phyloP scores from a whole-genome alignment of 1,140 invertebrate genomes.

The Cotesia chilonis region DNA sequence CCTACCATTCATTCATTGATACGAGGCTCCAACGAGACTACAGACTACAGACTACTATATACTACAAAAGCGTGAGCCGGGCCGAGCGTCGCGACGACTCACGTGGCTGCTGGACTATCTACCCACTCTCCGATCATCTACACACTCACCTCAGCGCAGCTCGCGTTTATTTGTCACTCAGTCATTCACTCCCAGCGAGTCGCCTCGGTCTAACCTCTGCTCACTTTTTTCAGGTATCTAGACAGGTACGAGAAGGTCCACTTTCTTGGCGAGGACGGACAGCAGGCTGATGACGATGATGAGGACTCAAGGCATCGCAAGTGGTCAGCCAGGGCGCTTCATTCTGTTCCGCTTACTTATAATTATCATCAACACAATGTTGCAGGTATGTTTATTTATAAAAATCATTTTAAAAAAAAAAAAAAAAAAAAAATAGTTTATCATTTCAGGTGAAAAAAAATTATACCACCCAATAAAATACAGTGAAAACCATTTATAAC shows the following conservation, averaged over 20 bases:
- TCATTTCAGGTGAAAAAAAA: too few species aligned
- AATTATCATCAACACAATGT: slow-evolving; percentile 86
- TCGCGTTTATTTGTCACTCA: too few species aligned
- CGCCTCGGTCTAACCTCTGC: slow-evolving; percentile 18
- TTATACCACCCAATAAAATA: too few species aligned
- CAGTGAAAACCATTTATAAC: too few species aligned
- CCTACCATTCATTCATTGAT: slow-evolving; percentile 48
- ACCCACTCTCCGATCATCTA: not conserved
- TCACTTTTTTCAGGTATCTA: slow-evolving; percentile 72
- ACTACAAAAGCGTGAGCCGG: not conserved
- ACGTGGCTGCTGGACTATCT: slow-evolving; percentile 14
- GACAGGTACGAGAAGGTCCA: slow-evolving; percentile 87
- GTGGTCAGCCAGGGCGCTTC: slow-evolving; percentile 73
- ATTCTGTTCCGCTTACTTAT: slow-evolving; percentile 81
- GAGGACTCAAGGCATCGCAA: slow-evolving; percentile 77
- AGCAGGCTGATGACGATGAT: slow-evolving; percentile 78
- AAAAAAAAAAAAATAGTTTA: too few species aligned
- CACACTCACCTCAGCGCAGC: not conserved
- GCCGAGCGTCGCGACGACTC: not conserved
- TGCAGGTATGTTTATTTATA: slow-evolving; percentile 66
- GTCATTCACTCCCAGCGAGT: slow-evolving; percentile 7
- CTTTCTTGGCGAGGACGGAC: slow-evolving; percentile 82
- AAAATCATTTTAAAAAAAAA: too few species aligned
- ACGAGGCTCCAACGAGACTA: slow-evolving; percentile 8
- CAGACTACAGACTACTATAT: too few species aligned